Conservation (phyloP, 2,797 vertebrate species). For the Peromyscus eremicus region DNA sequence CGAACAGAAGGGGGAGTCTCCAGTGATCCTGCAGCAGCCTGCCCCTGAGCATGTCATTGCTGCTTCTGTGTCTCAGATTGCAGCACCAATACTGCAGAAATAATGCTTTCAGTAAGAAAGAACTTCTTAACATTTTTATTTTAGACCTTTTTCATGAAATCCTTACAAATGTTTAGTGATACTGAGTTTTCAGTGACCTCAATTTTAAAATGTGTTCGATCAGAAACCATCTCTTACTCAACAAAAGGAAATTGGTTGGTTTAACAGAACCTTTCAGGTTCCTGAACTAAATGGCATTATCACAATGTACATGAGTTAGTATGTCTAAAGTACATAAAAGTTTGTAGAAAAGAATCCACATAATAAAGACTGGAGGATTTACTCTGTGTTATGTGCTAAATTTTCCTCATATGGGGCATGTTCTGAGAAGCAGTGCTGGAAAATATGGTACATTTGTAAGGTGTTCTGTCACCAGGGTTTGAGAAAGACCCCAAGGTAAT, state of each 20-base stretch:
- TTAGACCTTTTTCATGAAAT: constrained; percentile 49
- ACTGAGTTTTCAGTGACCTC: constrained; percentile 40
- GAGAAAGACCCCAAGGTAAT: neutral
- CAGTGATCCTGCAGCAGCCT: neutral
- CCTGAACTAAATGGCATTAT: neutral
- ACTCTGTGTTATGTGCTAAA: neutral
- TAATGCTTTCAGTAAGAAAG: neutral
- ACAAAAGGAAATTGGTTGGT: neutral
- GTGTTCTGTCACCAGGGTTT: neutral
- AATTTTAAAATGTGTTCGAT: neutral
- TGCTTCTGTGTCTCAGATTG: neutral
- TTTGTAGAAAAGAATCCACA: neutral
- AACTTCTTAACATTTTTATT: neutral
- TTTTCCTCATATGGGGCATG: neutral
- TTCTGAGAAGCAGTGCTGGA: neutral
- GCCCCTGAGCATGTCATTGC: neutral
- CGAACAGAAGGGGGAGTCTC: neutral
- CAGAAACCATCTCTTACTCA: neutral
- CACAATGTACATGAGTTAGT: neutral
- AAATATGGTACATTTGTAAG: neutral
- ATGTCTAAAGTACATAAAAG: neutral
- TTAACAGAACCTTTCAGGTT: constrained; percentile 12
- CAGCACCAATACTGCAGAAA: neutral
- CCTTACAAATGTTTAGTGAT: constrained; percentile 22
- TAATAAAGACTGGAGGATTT: neutral